Percentiles rank a stretch among this genome's conserved stretches.
phyloP scores from a whole-genome alignment of 2,113 vertebrate genomes.

The Ceyx margarethae region DNA sequence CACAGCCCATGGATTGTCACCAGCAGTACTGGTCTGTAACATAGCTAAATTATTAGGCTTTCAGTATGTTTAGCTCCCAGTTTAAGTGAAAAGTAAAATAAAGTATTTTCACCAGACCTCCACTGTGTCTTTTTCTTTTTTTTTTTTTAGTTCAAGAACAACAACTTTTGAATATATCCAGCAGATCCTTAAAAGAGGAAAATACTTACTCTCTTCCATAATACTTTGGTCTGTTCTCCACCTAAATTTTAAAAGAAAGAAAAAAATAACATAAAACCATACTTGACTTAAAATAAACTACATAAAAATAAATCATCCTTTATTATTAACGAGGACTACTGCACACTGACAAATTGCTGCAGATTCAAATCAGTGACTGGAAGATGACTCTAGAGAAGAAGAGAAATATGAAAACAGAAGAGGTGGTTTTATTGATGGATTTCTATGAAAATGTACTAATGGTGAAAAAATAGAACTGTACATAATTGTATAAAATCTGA shows the following conservation, averaged over 20 bases:
- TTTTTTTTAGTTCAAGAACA: not conserved
- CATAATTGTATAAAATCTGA: not conserved
- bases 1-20: not conserved
- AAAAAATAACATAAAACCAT: conserved; percentile 5
- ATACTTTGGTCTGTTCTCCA: conserved; percentile 96
- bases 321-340: not conserved
- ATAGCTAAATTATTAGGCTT: not conserved
- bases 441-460: not conserved
- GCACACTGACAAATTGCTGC: not conserved
- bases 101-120: not conserved
- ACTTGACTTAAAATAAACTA: conserved; percentile 9
- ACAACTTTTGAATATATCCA: not conserved
- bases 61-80: not conserved
- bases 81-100: not conserved
- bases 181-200: conserved; percentile 45
- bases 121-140: not conserved
- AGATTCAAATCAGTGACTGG: not conserved
- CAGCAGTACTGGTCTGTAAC: not conserved
- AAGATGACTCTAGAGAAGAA: not conserved
- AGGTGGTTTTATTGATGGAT: not conserved
- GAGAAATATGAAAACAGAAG: not conserved
- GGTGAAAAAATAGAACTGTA: not conserved
- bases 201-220: conserved; percentile 98
- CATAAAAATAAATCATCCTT: conserved; percentile 1
- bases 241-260: conserved; percentile 78